A percentile compares a stretch with the other conserved stretches of the same genome.
Evolutionary conservation across 2,888 invertebrate genomes (phyloP).

Genomic region (Dromius quadrimaculatus): DNA sequence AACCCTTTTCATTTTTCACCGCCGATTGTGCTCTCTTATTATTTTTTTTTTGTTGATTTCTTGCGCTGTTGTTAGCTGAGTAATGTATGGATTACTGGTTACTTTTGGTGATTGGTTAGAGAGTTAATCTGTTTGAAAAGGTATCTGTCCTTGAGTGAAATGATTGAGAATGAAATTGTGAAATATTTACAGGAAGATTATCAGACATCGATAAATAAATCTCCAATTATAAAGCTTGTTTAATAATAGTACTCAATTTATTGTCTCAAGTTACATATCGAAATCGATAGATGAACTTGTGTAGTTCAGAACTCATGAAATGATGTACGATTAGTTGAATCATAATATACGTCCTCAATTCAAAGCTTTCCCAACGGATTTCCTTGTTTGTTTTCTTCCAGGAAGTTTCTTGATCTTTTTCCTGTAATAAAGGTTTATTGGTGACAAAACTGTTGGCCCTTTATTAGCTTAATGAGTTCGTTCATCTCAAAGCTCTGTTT

Average conservation of each 20-base stretch:
- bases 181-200: conserved; percentile 9
- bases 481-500: conserved; percentile 19
- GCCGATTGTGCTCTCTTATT: background rate
- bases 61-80: conserved; percentile 14
- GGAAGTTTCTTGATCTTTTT: background rate
- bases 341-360: too few species aligned
- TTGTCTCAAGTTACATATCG: too few species aligned
- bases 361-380: too few species aligned
- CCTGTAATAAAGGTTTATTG: conserved; percentile 32
- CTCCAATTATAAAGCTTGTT: too few species aligned
- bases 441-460: conserved; percentile 25
- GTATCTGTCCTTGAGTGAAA: background rate
- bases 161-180: background rate
- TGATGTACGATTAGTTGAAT: too few species aligned
- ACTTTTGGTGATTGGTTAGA: conserved; percentile 17
- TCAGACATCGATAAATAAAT: background rate
- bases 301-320: too few species aligned
- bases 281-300: too few species aligned
- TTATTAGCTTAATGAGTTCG: conserved; percentile 40
- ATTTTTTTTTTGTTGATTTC: background rate
- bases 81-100: conserved; percentile 19
- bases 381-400: conserved; percentile 5
- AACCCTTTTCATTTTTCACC: conserved; percentile 19
- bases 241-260: too few species aligned
- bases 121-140: background rate